Percentiles rank a stretch among this genome's conserved stretches.
Evolutionary conservation across 23 tunicate genomes (phyloP).

Genomic region (Phallusia fumigata): DNA sequence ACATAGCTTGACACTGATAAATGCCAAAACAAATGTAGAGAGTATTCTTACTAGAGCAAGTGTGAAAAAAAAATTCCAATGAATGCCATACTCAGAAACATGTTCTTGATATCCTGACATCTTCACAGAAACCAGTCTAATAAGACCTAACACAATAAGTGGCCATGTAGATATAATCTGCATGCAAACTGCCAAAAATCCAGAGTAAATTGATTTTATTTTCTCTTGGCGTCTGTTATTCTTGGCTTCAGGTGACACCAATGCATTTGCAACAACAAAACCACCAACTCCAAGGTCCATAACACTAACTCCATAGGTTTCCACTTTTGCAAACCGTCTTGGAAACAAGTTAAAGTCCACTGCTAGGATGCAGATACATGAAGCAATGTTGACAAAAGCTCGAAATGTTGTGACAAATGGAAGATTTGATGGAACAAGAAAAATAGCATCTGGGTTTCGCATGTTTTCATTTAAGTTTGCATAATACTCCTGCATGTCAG

Average conservation of each 20-base stretch:
- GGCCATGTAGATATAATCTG: constrained; percentile 74
- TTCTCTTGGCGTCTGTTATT: constrained; percentile 6
- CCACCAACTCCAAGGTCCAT: constrained; percentile 86
- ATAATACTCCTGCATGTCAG: background rate
- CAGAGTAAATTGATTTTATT: background rate
- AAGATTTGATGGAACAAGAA: constrained; percentile 28
- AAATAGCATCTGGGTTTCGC: background rate
- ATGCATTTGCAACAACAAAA: constrained; percentile 68
- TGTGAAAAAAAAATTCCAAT: constrained; percentile 95
- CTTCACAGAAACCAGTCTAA: constrained; percentile 45
- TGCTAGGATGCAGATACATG: constrained; percentile 76
- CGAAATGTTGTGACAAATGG: constrained; percentile 60
- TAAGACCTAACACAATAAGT: constrained; percentile 42
- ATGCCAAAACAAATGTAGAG: constrained; percentile 25
- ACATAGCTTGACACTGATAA: constrained; percentile 20
- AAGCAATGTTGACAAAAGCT: constrained; percentile 33
- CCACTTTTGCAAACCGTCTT: constrained; percentile 79
- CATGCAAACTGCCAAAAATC: constrained; percentile 9
- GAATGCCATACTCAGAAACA: constrained; percentile 93
- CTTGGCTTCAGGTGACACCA: constrained; percentile 73
- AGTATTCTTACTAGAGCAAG: constrained; percentile 67
- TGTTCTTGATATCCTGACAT: constrained; percentile 76
- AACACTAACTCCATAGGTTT: constrained; percentile 70
- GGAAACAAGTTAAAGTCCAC: constrained; percentile 93
- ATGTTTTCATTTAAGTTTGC: no score